Evolutionary conservation across 2,113 vertebrate species (phyloP).

Genomic region (Caranx ignobilis): DNA sequence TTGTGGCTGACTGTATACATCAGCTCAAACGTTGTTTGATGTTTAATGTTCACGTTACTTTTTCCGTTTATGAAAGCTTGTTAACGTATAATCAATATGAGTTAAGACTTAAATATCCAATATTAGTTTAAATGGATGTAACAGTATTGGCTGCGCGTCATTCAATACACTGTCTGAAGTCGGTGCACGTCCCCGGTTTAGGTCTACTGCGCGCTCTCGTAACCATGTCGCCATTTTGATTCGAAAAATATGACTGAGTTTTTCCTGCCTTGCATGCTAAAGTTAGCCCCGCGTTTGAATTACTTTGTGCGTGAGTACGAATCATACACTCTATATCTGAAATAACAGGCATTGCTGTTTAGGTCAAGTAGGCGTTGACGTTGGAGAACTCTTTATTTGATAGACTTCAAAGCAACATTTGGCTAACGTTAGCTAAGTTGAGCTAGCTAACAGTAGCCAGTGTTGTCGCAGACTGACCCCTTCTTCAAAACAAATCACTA

Average conservation of each 20-base stretch:
- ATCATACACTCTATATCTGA: conserved; percentile 26
- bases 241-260: conserved; percentile 85
- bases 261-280: conserved; percentile 80
- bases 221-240: conserved; percentile 85
- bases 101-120: background rate
- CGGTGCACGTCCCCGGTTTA: conserved; percentile 49
- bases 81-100: too few species aligned
- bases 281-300: conserved; percentile 69
- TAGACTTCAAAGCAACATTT: conserved; percentile 54
- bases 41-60: too few species aligned
- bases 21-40: too few species aligned
- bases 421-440: conserved; percentile 73
- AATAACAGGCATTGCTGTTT: conserved; percentile 19
- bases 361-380: conserved; percentile 11
- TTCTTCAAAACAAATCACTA: conserved; percentile 81
- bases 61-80: too few species aligned
- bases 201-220: conserved; percentile 66
- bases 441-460: conserved; percentile 67
- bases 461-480: conserved; percentile 71
- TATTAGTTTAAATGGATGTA: background rate
- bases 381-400: conserved; percentile 7
- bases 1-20: too few species aligned
- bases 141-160: background rate
- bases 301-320: conserved; percentile 60
- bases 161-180: conserved; percentile 32